Evolutionary conservation across 2,797 vertebrate genomes (phyloP), one percentile per base, ranked within the genome.

Genomic region (Antrozous pallidus): DNA sequence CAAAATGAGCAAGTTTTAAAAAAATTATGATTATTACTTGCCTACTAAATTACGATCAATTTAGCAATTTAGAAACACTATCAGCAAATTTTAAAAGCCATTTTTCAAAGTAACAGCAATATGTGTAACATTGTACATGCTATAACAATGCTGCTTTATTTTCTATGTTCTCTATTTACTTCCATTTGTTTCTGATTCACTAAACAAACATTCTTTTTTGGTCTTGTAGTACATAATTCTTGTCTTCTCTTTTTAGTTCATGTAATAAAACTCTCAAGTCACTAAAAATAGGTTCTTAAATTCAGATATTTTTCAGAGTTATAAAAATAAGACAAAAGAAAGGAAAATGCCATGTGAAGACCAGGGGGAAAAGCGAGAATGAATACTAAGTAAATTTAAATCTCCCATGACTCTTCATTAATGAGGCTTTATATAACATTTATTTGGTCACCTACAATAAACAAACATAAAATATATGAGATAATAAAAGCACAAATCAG

Each of bases 51-150:
- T 85, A 79, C 26, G 93, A 91, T 96, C 83, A 95, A 88, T 91
- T 92, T 83, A 95, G 77, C 91, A 91, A 95, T 94, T 96, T 95
- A 63, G 83, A 95, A 94, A 90, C 36, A 80, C 67, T 90, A 89
- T 94, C 97, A 95, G 61, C 56, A 88, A 91, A 73, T 82, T 95
- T 94, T 93, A 91, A 96, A 91, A 88, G 36, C 40, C 73, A 96
- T 95, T 95, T 97, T 91, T 97, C 95, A 95, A 97, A 94, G 33
- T 96, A 84, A 79, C 95, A 95, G 94, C 79, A 94, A 75, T 85
- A 84, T 47, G 51, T 75, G 24, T 40, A 93, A 70, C 56, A 58
- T 51, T 51, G 71, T 79, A 67, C n/a, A 28, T 24, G 14, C 12
- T 75, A 42, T 88, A 85, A 93, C 93, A 92, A 63, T 58, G 36